These are phyloP conservation scores for Hippopotamyrus pictus DNA, from an alignment of 2,797 vertebrate species.

Conservation along the genomic window DNA sequence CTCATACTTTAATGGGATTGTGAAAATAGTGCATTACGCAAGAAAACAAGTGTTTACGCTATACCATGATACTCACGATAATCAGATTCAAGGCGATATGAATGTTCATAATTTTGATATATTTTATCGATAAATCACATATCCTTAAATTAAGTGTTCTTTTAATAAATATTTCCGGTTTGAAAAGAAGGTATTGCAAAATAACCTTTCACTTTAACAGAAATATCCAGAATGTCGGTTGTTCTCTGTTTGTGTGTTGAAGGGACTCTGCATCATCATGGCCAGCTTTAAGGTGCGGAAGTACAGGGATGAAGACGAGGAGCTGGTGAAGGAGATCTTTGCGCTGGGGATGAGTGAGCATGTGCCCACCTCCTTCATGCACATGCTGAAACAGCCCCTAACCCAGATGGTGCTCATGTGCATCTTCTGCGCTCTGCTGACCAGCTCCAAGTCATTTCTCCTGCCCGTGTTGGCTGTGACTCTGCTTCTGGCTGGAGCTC, in stretches of 20 bases:
- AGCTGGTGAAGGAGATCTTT: constrained; percentile 58
- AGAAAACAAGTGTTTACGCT: not conserved
- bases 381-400: constrained; percentile 59
- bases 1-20: not conserved
- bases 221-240: not conserved
- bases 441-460: constrained; percentile 67
- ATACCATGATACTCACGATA: not conserved
- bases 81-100: not conserved
- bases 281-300: constrained; percentile 53
- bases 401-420: constrained; percentile 61
- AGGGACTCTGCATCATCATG: constrained; percentile 46
- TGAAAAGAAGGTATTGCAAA: not conserved
- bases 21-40: not conserved
- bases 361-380: constrained; percentile 50
- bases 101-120: not conserved
- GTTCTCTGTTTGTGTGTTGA: constrained; percentile 18
- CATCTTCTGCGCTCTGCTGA: constrained; percentile 60
- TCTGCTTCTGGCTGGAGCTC: constrained; percentile 55
- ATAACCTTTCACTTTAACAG: not conserved
- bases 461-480: constrained; percentile 64
- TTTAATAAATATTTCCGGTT: not conserved
- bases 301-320: constrained; percentile 51
- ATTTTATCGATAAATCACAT: not conserved
- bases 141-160: not conserved
- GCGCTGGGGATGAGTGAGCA: constrained; percentile 58